Conservation (phyloP, 1,140 invertebrate species). For the Hirudo medicinalis region DNA sequence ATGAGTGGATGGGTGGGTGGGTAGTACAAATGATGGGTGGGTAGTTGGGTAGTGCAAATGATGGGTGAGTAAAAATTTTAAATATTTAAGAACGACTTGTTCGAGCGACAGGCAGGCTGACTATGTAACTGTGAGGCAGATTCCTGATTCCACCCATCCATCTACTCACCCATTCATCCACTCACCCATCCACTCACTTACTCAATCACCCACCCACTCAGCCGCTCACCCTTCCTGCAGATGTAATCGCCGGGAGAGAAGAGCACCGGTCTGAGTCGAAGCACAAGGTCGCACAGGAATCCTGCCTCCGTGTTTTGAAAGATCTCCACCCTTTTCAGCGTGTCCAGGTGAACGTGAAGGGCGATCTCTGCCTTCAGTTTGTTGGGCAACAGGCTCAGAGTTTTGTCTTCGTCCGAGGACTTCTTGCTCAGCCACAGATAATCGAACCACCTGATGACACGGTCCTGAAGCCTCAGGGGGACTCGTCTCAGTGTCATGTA, state of each 20-base stretch:
- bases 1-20: too few relatives aligned
- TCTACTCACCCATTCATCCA: too few relatives aligned
- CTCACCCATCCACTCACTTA: not conserved
- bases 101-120: too few relatives aligned
- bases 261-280: conserved; percentile 79
- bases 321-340: conserved; percentile 90
- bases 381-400: conserved; percentile 62
- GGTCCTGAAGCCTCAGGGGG: conserved; percentile 83
- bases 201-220: not conserved
- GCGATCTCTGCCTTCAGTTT: conserved; percentile 96
- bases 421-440: conserved; percentile 97
- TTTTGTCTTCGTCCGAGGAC: conserved; percentile 90
- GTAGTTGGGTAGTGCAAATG: conserved; percentile 13
- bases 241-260: conserved; percentile 97
- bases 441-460: conserved; percentile 98
- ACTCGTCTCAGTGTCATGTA: conserved; percentile 93
- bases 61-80: not conserved
- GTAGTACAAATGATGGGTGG: not conserved
- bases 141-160: too few relatives aligned
- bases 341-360: conserved; percentile 96
- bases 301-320: conserved; percentile 98
- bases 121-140: too few relatives aligned
- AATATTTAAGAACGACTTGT: too few relatives aligned
- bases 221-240: conserved; percentile 75
- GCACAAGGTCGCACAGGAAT: conserved; percentile 89